A percentile compares a stretch with the other conserved stretches of the same genome.
Evolutionary conservation across 2,113 vertebrate genomes (phyloP).

Genomic region (Anthoscopus minutus): DNA sequence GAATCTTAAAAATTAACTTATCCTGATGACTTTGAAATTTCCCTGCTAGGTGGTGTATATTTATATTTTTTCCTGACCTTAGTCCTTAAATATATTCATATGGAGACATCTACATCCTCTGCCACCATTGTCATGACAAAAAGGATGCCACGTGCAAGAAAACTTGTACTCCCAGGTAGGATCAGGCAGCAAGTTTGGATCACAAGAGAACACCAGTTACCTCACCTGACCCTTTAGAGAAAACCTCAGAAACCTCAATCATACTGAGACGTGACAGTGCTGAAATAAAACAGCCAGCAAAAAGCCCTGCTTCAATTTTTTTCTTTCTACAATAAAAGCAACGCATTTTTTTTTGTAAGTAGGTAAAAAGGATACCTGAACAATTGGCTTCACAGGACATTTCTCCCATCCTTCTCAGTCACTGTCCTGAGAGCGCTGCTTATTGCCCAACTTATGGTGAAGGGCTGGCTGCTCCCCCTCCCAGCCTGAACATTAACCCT

Average conservation of each 20-base stretch:
- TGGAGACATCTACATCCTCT: not conserved
- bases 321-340: not conserved
- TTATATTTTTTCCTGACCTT: not conserved
- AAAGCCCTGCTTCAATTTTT: not conserved
- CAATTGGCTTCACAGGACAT: not conserved
- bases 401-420: conserved; percentile 23
- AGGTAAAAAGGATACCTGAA: conserved; percentile 41
- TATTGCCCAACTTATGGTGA: not conserved
- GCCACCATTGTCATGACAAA: not conserved
- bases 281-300: not conserved
- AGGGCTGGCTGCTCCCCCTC: not conserved
- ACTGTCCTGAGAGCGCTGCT: not conserved
- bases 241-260: not conserved
- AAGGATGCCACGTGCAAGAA: not conserved
- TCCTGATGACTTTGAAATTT: not conserved
- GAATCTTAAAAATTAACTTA: not conserved
- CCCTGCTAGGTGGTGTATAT: not conserved
- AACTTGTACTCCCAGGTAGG: not conserved
- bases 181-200: not conserved
- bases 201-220: not conserved
- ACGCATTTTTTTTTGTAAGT: not conserved
- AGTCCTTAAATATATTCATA: not conserved
- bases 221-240: not conserved
- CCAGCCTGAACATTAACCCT: not conserved
- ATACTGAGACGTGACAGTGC: not conserved